A percentile compares a stretch with the other conserved stretches of the same genome.
Conservation (phyloP, 1,140 invertebrate species). For the Macrosteles quadrilineatus region DNA sequence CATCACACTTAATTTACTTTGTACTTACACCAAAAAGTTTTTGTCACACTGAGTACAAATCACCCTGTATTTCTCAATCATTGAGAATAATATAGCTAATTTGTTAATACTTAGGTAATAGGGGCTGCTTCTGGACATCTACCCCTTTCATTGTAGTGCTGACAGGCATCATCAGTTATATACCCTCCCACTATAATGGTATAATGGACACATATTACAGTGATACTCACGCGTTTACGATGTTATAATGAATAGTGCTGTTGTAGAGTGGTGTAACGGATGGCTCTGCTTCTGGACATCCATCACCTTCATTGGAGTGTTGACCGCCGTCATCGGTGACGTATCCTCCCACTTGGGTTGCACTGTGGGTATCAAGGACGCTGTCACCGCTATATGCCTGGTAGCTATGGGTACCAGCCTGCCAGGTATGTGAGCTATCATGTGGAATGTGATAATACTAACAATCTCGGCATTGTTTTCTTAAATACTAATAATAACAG, state of each 20-base stretch:
- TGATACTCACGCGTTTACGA: no score
- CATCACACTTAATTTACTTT: no score
- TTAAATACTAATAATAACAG: no score
- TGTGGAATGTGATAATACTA: no score
- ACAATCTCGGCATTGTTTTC: no score
- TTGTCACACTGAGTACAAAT: no score
- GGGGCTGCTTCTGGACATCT: slow-evolving; percentile 62
- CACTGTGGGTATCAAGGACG: slow-evolving; percentile 64
- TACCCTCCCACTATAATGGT: slow-evolving; percentile 63
- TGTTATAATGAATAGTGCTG: no score
- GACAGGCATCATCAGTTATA: slow-evolving; percentile 67
- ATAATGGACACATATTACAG: no score
- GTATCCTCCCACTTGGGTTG: slow-evolving; percentile 67
- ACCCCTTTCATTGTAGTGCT: slow-evolving; percentile 64
- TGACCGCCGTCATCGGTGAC: slow-evolving; percentile 69
- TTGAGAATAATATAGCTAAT: no score
- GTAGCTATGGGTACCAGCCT: slow-evolving; percentile 66
- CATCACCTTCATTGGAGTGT: slow-evolving; percentile 62
- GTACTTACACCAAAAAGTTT: no score
- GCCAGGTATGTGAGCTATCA: slow-evolving; percentile 54
- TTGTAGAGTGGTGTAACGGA: slow-evolving; percentile 53
- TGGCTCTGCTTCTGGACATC: slow-evolving; percentile 64
- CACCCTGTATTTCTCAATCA: no score
- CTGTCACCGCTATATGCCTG: slow-evolving; percentile 67
- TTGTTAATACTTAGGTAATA: no score